Evolutionary conservation across 2,113 vertebrate genomes (phyloP), one percentile per base, ranked within the genome.

Genomic region (Macquaria australasica): DNA sequence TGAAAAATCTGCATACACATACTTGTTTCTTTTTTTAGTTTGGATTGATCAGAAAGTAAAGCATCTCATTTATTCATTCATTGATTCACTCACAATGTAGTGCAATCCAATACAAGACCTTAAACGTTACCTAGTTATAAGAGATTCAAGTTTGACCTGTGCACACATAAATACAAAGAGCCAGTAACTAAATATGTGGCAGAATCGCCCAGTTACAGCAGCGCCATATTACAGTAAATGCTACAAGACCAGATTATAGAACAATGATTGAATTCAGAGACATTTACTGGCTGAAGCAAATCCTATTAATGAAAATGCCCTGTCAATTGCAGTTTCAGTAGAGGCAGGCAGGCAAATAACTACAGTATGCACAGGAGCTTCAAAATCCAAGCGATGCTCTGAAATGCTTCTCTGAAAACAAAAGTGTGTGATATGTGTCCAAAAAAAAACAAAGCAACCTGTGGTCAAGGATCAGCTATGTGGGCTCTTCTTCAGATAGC

Each of bases 281-380:
- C 67, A 66, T 82, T 79, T 70, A 78, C 62, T 8, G 63, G 63
- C 50, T 39, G 41, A 75, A 41, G 39, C 48, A 70, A 69, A 86
- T 2, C 11, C 6, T 16, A 25, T 83, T 72, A 75, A 79, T 51
- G 23, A 71, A 66, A 80, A 45, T 48, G 41, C 75, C n/a, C 78
- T 67, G 72, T 7, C 62, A 23, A 9, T 43, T 55, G 41, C 63
- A 56, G 4, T 41, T 43, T 66, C 5, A 63, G 23, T 25, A 15
- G 50, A 85, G 41, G 51, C 58, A 77, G 39, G 63, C n/a, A n/a
- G n/a, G n/a, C n/a, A 21, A 37, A 60, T 25, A 64, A 41, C 55
- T 45, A 16, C 67, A 56, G 82, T 70, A 48, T 70, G 72, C 1
- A 16, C 28, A 0, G 43, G 39, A 20, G 71, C 31, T 64, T 51